Conservation (phyloP, 2,113 vertebrate species). For the Columbina picui region DNA sequence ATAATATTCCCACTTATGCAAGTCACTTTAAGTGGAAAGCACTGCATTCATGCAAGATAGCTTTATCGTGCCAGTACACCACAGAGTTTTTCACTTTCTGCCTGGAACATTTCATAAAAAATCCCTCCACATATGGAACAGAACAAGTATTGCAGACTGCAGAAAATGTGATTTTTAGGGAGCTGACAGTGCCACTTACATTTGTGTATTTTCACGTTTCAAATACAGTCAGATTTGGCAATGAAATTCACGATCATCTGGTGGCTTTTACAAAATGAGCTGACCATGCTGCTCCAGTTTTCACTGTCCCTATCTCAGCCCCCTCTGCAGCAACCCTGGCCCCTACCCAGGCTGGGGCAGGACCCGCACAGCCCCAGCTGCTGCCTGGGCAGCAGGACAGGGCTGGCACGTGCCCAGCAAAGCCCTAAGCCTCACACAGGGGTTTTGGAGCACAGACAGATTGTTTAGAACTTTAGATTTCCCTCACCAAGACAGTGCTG, state of each 20-base stretch:
- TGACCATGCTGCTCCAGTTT: not conserved
- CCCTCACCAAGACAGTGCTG: not conserved
- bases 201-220: slow-evolving; percentile 16
- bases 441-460: not conserved
- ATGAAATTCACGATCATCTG: slow-evolving; percentile 20
- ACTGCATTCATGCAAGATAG: slow-evolving; percentile 26
- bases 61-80: slow-evolving; percentile 24
- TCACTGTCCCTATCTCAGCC: not conserved
- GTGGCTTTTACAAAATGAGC: not conserved
- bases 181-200: slow-evolving; percentile 46
- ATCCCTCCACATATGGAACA: slow-evolving; percentile 57
- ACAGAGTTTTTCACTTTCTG: slow-evolving; percentile 41
- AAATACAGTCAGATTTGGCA: slow-evolving; percentile 46
- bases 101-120: slow-evolving; percentile 60
- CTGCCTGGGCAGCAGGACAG: not conserved
- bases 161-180: slow-evolving; percentile 57
- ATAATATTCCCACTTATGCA: slow-evolving; percentile 62
- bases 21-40: slow-evolving; percentile 53
- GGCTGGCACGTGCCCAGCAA: not conserved
- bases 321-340: not conserved
- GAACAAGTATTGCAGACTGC: slow-evolving; percentile 40
- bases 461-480: not conserved
- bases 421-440: not conserved
- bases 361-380: fast-evolving
- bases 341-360: not conserved